phyloP scores from a whole-genome alignment of 2,113 vertebrate genomes.

The Meles meles region DNA sequence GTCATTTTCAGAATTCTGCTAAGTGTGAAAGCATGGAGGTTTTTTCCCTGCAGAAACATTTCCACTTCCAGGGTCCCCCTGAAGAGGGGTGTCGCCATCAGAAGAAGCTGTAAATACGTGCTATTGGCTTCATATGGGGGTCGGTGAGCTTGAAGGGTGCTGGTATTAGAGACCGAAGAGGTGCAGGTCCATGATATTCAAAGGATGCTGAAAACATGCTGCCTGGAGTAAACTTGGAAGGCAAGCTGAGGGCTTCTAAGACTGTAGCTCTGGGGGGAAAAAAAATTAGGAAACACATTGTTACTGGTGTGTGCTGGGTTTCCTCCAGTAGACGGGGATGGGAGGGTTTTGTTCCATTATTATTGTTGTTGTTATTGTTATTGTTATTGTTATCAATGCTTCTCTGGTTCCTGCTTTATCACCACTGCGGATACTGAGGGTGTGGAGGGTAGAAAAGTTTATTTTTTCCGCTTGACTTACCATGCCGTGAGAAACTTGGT shows the following conservation, averaged over 20 bases:
- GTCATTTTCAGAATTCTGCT: neutral
- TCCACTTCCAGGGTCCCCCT: too few relatives aligned
- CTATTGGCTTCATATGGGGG: neutral
- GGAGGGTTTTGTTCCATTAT: neutral
- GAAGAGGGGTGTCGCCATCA: neutral
- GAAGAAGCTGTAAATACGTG: neutral
- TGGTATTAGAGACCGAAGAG: neutral
- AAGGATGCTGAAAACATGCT: neutral
- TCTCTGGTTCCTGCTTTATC: neutral
- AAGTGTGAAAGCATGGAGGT: neutral
- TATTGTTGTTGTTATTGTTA: too few relatives aligned
- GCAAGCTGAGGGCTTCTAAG: neutral
- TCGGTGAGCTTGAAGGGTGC: neutral
- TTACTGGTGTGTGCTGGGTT: neutral
- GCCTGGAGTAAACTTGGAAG: neutral
- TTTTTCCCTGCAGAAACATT: neutral
- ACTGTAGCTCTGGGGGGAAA: neutral
- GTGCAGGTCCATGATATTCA: neutral
- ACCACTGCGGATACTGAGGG: neutral
- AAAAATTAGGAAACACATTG: neutral
- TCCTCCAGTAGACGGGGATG: neutral
- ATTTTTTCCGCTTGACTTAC: neutral
- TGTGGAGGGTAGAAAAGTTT: neutral
- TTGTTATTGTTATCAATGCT: too few relatives aligned
- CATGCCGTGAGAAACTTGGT: neutral